Evolutionary conservation across 1,140 invertebrate genomes (phyloP).

Genomic region (Bombus waltoni): DNA sequence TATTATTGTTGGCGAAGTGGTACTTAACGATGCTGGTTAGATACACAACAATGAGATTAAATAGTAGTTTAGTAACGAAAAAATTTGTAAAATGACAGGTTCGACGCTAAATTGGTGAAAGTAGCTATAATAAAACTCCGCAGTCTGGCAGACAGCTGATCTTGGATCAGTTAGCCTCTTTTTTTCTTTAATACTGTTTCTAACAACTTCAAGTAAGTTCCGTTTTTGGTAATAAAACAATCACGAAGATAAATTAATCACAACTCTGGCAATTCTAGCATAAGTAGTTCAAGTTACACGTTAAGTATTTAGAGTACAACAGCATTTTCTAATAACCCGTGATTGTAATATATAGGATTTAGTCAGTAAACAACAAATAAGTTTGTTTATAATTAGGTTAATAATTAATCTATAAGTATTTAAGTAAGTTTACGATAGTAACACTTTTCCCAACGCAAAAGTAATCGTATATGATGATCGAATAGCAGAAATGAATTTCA

Average conservation of each 20-base stretch:
- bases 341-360: neutral
- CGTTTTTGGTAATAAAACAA: neutral
- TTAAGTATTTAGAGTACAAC: neutral
- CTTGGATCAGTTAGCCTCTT: neutral
- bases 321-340: no score
- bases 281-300: neutral
- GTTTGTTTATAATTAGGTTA: neutral
- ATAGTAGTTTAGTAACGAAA: neutral
- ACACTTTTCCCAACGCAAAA: neutral
- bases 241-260: no score
- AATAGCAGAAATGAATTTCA: conserved; percentile 4
- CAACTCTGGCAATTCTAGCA: neutral
- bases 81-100: conserved; percentile 24
- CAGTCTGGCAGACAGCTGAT: conserved; percentile 9
- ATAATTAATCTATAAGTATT: neutral
- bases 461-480: neutral
- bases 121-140: conserved; percentile 43
- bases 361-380: neutral
- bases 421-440: neutral
- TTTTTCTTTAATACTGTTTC: neutral
- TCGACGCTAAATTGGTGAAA: conserved; percentile 58
- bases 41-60: conserved; percentile 7
- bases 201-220: neutral
- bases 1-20: neutral
- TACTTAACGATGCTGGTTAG: neutral